Evolutionary conservation across 2,888 invertebrate genomes (phyloP).

Genomic region (Dichetophora obliterata): DNA sequence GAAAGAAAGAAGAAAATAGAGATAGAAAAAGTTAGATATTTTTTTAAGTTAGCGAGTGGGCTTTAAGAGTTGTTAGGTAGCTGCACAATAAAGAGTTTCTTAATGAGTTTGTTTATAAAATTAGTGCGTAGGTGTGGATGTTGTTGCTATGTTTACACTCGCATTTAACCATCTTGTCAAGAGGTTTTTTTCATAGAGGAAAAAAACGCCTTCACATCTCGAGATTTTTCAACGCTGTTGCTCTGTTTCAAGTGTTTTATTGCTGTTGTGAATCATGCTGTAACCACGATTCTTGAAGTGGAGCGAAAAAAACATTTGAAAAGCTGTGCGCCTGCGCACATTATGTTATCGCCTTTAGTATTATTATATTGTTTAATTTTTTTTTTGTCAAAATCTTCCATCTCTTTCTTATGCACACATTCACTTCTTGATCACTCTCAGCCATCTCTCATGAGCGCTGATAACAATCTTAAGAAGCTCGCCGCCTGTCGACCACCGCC

Average conservation of each 20-base stretch:
- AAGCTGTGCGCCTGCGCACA: conserved; percentile 18
- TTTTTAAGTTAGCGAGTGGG: background rate
- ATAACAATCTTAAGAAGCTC: conserved; percentile 37
- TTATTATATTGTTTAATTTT: background rate
- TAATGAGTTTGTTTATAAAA: background rate
- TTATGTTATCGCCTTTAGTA: background rate
- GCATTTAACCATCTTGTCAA: no score
- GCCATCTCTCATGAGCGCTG: background rate
- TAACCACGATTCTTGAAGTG: background rate
- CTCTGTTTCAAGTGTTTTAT: background rate
- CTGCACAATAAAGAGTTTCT: no score
- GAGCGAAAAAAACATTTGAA: background rate
- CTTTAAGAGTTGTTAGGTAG: no score
- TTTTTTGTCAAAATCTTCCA: no score
- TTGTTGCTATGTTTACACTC: no score
- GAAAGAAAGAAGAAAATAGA: background rate
- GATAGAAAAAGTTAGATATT: background rate
- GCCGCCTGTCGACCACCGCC: conserved; percentile 25
- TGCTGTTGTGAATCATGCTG: conserved; percentile 16
- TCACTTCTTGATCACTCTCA: conserved; percentile 3
- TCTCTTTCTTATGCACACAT: background rate
- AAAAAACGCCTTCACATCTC: background rate
- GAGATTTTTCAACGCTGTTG: background rate
- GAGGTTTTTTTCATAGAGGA: background rate
- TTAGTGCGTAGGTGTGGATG: background rate